Evolutionary conservation across 2,797 vertebrate species (phyloP).

Genomic region (Vipera ursinii): DNA sequence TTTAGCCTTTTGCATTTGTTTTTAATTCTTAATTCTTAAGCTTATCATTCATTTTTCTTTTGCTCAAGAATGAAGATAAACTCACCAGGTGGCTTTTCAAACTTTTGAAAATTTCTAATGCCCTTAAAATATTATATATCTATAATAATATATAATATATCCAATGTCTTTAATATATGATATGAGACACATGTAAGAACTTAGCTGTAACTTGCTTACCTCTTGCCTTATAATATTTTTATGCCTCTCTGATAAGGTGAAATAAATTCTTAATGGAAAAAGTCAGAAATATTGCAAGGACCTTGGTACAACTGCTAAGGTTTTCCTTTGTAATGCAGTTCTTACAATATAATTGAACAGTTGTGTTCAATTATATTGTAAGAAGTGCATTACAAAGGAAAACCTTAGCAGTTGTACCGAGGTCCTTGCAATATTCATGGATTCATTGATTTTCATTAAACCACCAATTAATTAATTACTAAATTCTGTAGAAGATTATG

Average conservation of each 20-base stretch:
- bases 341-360: not conserved
- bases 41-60: not conserved
- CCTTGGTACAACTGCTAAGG: not conserved
- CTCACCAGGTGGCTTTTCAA: too few species aligned
- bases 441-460: not conserved
- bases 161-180: not conserved
- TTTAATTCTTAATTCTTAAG: not conserved
- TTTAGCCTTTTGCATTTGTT: not conserved
- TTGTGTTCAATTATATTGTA: not conserved
- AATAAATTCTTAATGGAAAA: not conserved
- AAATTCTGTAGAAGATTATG: not conserved
- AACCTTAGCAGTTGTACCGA: too few species aligned
- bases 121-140: too few species aligned
- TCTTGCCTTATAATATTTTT: not conserved
- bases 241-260: not conserved
- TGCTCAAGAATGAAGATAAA: too few species aligned
- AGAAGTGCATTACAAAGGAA: too few species aligned
- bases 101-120: too few species aligned
- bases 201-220: not conserved
- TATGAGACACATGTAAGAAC: not conserved
- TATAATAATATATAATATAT: too few species aligned
- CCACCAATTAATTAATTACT: not conserved
- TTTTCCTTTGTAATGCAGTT: not conserved
- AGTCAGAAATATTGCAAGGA: not conserved
- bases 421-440: too few species aligned